These are phyloP conservation scores for Seriola aureovittata DNA, from an alignment of 2,113 vertebrate genomes.

Conservation along the genomic window DNA sequence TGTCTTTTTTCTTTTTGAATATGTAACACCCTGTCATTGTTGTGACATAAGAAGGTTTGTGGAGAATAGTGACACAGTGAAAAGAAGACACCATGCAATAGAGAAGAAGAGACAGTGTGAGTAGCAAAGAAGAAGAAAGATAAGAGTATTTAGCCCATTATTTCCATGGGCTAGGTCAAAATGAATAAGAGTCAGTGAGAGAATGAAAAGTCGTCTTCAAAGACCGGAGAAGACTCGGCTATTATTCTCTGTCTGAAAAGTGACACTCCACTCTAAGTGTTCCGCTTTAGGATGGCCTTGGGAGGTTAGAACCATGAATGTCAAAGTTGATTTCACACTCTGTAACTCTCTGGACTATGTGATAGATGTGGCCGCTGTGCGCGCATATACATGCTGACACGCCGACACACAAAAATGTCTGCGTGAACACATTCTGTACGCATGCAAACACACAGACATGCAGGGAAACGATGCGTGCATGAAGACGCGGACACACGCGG, in stretches of 20 bases:
- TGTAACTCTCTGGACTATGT: slow-evolving; percentile 62
- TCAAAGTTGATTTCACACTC: slow-evolving; percentile 82
- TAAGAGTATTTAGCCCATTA: slow-evolving; percentile 66
- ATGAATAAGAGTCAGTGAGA: slow-evolving; percentile 69
- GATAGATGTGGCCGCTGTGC: slow-evolving; percentile 64
- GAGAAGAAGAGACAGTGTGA: slow-evolving; percentile 27
- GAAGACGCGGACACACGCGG: not conserved
- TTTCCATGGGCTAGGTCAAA: slow-evolving; percentile 71
- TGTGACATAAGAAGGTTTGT: slow-evolving; percentile 4
- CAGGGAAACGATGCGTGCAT: not conserved
- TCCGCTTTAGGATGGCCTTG: slow-evolving; percentile 75
- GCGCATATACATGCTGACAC: not conserved
- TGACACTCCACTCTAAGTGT: slow-evolving; percentile 74
- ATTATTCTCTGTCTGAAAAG: slow-evolving; percentile 79
- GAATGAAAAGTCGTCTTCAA: slow-evolving; percentile 77
- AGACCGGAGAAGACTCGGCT: slow-evolving; percentile 55
- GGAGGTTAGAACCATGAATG: slow-evolving; percentile 79
- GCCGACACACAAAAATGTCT: not conserved
- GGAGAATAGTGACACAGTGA: not conserved
- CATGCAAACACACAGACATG: slow-evolving; percentile 14
- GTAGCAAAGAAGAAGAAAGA: slow-evolving; percentile 31
- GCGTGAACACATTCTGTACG: slow-evolving; percentile 4
- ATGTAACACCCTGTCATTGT: slow-evolving; percentile 12
- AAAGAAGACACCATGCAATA: not conserved
- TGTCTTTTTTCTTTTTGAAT: not conserved